Evolutionary conservation across 2,113 vertebrate species (phyloP), one percentile per base, ranked within the genome.

Genomic region (Nycticryphes semicollaris): DNA sequence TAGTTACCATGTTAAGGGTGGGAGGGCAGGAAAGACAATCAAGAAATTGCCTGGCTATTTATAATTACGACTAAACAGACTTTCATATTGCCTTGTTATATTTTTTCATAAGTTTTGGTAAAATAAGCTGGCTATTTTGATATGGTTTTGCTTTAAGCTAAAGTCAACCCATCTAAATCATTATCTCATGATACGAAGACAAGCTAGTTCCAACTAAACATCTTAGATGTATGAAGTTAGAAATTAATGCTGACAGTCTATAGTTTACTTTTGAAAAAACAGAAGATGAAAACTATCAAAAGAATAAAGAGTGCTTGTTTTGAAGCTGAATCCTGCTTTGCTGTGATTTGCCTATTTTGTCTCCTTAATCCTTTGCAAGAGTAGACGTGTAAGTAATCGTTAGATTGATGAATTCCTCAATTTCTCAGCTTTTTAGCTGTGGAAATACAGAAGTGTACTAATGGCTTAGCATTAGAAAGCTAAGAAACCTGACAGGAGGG

Each of bases 401-500:
- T 53, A 57, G 21, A 24, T 12, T 31, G 17, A 31, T 45, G 28
- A 81, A 76, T 41, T 47, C 17, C 33, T 15, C 3, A 4, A 28
- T 28, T 6, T 74, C 13, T 80, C 47, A 39, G 33, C 12, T 62
- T 74, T 35, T 41, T 53, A 73, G 10, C 12, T 30, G 6, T 45
- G 24, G 7, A 67, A 60, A 74, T 39, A 57, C 3, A 19, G 17
- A 75, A 57, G 6, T 27, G 30, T 54, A 7, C 9, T 43, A 12
- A 21, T 51, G 19, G 5, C 12, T 39, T 45, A 57, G 5, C 13
- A 24, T 25, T 63, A 62, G 43, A 45, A 85, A 37, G 23, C 12
- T 45, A 30, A 18, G 10, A 81, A 51, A 7, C 8, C 7, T 1
- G 1, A 20, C 6, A 57, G 17, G 35, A 22, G 3, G 2, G 3